Conservation (phyloP, 2,888 invertebrate species). For the Spilarctia lutea region DNA sequence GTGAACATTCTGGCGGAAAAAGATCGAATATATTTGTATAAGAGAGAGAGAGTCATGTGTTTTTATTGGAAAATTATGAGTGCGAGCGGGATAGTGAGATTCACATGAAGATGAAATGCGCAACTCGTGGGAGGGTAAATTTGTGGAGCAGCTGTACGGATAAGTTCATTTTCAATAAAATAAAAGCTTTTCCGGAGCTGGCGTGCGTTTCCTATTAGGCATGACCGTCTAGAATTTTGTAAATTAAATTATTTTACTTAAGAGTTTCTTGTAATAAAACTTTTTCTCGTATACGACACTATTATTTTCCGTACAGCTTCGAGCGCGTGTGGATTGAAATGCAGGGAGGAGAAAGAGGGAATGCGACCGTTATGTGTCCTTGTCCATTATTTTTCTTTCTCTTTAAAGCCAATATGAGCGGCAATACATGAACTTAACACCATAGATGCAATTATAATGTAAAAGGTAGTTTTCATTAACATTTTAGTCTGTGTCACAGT, state of each 20-base stretch:
- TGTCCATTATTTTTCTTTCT: constrained; percentile 3
- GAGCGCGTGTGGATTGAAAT: background rate
- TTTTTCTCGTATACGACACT: constrained; percentile 11
- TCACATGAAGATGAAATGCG: constrained; percentile 57
- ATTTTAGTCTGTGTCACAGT: background rate
- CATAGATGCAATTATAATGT: background rate
- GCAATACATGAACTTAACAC: too few relatives aligned
- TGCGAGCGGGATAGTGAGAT: constrained; percentile 49
- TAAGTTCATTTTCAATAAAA: constrained; percentile 70
- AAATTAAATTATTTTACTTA: constrained; percentile 27
- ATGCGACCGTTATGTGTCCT: background rate
- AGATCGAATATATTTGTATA: constrained; percentile 38
- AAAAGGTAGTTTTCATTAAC: background rate
- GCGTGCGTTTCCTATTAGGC: constrained; percentile 38
- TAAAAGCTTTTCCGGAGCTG: constrained; percentile 54
- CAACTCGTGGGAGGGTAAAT: constrained; percentile 59
- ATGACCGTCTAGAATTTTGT: constrained; percentile 33
- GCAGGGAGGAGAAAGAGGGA: constrained; percentile 1
- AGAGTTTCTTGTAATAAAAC: constrained; percentile 14
- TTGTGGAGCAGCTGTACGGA: constrained; percentile 64
- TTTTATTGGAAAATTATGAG: constrained; percentile 29
- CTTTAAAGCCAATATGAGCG: background rate
- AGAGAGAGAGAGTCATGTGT: constrained; percentile 20
- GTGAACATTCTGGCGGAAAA: constrained; percentile 38
- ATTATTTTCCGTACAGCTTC: background rate